phyloP scores from a whole-genome alignment of 1,140 invertebrate species.

The Drosophila jambulina region DNA sequence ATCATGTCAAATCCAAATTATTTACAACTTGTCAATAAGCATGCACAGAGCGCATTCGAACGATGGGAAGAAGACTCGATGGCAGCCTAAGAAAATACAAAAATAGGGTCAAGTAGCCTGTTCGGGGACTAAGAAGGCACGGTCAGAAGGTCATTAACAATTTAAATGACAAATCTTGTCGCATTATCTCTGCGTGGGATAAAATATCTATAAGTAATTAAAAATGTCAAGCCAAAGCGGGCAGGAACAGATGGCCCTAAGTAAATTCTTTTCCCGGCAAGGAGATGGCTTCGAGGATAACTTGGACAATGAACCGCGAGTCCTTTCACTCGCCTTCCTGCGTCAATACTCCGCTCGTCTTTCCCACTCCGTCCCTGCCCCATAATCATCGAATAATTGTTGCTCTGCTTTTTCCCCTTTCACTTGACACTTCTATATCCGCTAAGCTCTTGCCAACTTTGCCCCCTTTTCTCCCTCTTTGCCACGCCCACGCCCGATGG shows the following conservation, averaged over 20 bases:
- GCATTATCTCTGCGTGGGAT: conserved; percentile 27
- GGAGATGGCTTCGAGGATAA: conserved; percentile 21
- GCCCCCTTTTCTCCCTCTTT: not conserved
- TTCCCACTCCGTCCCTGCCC: not conserved
- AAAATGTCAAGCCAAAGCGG: conserved; percentile 52
- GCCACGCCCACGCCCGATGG: conserved; percentile 17
- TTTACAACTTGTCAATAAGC: conserved; percentile 61
- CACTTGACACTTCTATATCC: conserved; percentile 35
- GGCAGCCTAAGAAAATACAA: not conserved
- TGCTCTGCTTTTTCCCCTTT: conserved; percentile 26
- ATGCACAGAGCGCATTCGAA: conserved; percentile 29
- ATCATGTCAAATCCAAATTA: conserved; percentile 59
- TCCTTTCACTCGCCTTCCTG: conserved; percentile 3
- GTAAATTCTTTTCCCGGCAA: conserved; percentile 8
- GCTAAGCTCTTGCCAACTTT: conserved; percentile 33
- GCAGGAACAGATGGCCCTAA: conserved; percentile 16
- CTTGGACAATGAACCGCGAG: conserved; percentile 13
- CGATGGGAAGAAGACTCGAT: not conserved
- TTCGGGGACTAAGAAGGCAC: not conserved
- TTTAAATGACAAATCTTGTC: conserved; percentile 50
- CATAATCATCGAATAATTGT: conserved; percentile 38
- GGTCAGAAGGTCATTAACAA: conserved; percentile 48
- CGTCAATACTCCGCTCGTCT: conserved; percentile 10
- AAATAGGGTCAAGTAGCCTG: conserved; percentile 27
- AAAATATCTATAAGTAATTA: conserved; percentile 60